A percentile compares a stretch with the other conserved stretches of the same genome.
Evolutionary conservation across 1,140 invertebrate genomes (phyloP).

Genomic region (Oncopodura yosiiana): DNA sequence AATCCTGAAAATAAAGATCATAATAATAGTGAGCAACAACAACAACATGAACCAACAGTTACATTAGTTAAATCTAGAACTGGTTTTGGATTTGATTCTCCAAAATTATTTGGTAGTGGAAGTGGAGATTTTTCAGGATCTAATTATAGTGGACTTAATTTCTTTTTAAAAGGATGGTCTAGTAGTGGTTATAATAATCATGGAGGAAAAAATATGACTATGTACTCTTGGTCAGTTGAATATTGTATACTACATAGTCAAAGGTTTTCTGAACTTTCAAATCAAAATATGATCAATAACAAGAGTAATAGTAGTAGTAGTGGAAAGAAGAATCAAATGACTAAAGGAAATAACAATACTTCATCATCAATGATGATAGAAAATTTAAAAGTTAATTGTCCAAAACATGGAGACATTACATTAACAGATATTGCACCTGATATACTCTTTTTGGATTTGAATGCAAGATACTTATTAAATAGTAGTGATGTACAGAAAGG

Average conservation of each 20-base stretch:
- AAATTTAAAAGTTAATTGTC: constrained; percentile 57
- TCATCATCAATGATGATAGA: constrained; percentile 54
- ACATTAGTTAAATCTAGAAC: constrained; percentile 17
- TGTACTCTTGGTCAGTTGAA: constrained; percentile 72
- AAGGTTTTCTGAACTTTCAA: constrained; percentile 22
- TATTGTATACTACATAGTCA: constrained; percentile 68
- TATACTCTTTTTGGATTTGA: constrained; percentile 40
- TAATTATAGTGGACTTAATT: constrained; percentile 31
- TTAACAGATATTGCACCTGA: constrained; percentile 72
- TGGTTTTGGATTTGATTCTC: constrained; percentile 20
- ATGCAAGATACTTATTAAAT: constrained; percentile 23
- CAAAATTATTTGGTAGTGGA: neutral
- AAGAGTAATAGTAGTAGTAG: neutral
- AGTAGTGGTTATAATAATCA: constrained; percentile 4
- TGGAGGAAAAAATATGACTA: constrained; percentile 31
- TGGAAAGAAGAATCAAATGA: neutral
- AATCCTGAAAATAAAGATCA: constrained; percentile 24
- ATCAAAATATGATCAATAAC: neutral
- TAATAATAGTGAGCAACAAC: constrained; percentile 21
- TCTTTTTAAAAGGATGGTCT: constrained; percentile 24
- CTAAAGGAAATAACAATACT: neutral
- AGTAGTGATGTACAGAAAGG: constrained; percentile 19
- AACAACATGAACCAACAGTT: constrained; percentile 3
- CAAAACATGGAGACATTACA: constrained; percentile 59
- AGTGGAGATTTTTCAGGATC: neutral